Conservation (phyloP, 2,888 invertebrate species). For the Molanna angustata region DNA sequence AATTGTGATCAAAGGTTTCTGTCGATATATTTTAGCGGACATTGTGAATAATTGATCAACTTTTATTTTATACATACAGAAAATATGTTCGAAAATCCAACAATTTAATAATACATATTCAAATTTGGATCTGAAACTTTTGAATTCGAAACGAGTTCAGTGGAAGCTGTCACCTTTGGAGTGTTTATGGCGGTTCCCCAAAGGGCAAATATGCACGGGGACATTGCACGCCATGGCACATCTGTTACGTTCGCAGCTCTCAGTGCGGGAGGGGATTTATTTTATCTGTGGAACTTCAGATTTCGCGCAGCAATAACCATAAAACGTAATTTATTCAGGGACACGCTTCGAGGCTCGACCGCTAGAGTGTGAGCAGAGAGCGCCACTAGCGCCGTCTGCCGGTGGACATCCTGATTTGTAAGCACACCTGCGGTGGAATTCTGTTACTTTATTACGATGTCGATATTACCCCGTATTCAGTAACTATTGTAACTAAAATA, state of each 20-base stretch:
- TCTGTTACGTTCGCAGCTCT: constrained; percentile 5
- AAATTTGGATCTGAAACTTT: too few species aligned
- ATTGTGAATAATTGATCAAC: too few species aligned
- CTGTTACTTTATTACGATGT: too few species aligned
- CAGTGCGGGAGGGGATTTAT: constrained; percentile 26
- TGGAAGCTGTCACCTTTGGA: background rate
- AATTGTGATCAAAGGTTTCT: too few species aligned
- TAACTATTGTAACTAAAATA: too few species aligned
- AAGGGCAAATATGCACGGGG: constrained; percentile 13
- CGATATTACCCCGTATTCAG: too few species aligned
- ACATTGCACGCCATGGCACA: constrained; percentile 11
- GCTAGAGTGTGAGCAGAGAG: constrained; percentile 1
- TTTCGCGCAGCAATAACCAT: constrained; percentile 30
- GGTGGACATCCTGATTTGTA: background rate
- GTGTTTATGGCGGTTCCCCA: constrained; percentile 6
- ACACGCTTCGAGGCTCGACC: constrained; percentile 11
- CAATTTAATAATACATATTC: too few species aligned
- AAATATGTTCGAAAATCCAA: too few species aligned
- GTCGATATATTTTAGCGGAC: too few species aligned
- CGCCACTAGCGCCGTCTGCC: background rate
- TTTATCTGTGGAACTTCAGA: constrained; percentile 28
- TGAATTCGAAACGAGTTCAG: background rate
- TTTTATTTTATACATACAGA: too few species aligned
- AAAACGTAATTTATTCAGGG: constrained; percentile 31
- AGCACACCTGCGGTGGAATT: constrained; percentile 8